These are phyloP conservation scores for Alces alces DNA, from an alignment of 2,113 vertebrate genomes.

Conservation along the genomic window DNA sequence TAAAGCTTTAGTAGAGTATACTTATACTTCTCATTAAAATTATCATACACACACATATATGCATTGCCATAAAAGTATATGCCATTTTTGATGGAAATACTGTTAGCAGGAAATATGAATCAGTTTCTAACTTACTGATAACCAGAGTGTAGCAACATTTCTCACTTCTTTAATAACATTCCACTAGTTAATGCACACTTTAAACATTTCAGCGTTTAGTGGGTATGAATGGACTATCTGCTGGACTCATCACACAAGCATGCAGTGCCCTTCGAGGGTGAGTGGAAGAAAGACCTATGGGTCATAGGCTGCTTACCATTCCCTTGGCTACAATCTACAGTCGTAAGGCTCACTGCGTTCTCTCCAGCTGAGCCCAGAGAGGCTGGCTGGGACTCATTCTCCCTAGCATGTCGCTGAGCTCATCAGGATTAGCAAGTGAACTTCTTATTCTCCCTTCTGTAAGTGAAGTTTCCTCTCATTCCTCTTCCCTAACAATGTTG, in stretches of 20 bases:
- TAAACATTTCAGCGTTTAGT: background rate
- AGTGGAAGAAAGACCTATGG: background rate
- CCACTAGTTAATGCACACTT: background rate
- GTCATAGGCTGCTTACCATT: background rate
- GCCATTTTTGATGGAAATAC: background rate
- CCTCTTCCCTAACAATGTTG: background rate
- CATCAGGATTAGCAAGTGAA: background rate
- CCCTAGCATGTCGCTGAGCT: background rate
- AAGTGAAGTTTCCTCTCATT: background rate
- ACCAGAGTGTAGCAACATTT: background rate
- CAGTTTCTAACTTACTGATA: background rate
- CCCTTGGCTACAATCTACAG: background rate
- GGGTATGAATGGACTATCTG: background rate
- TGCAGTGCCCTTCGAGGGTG: background rate
- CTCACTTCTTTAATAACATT: background rate
- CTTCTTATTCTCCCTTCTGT: background rate
- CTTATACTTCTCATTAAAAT: background rate
- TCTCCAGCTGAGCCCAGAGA: background rate
- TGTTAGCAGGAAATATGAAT: background rate
- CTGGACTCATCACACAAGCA: background rate
- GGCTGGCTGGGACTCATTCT: background rate
- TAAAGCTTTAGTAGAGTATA: background rate
- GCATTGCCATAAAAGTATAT: background rate
- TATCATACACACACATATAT: background rate
- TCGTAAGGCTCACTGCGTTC: background rate